Conservation (phyloP, 1,140 invertebrate species). For the Idris sp. region DNA sequence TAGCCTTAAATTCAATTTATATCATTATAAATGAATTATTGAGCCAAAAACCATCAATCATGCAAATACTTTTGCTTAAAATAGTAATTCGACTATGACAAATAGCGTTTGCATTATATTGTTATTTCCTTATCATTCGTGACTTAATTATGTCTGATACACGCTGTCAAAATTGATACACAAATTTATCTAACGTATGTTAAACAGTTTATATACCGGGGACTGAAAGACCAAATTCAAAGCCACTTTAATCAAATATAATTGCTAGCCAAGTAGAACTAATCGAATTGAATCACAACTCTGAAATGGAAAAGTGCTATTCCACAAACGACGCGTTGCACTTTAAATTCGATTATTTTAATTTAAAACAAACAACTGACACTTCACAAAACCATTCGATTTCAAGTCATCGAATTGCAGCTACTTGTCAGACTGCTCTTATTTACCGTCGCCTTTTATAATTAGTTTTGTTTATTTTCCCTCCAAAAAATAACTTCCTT, state of each 20-base stretch:
- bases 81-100: conserved; percentile 15
- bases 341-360: not conserved
- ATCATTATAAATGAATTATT: not conserved
- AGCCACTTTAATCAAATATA: conserved; percentile 35
- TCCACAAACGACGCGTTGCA: not conserved
- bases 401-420: not conserved
- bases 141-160: conserved; percentile 44
- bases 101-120: conserved; percentile 9
- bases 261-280: conserved; percentile 16
- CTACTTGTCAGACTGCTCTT: not conserved
- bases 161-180: conserved; percentile 24
- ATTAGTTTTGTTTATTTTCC: not conserved
- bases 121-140: conserved; percentile 30
- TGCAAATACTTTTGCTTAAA: not conserved
- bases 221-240: conserved; percentile 15
- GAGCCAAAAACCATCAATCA: not conserved
- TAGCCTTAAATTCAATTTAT: too few species aligned
- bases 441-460: not conserved
- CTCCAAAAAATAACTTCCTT: conserved; percentile 1
- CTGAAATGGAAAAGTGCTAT: not conserved
- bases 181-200: conserved; percentile 43
- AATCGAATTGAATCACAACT: conserved; percentile 22
- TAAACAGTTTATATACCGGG: conserved; percentile 27
- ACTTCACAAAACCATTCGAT: too few species aligned
- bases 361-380: not conserved